Evolutionary conservation across 1,140 invertebrate species (phyloP).

Genomic region (Nylanderia fulva): DNA sequence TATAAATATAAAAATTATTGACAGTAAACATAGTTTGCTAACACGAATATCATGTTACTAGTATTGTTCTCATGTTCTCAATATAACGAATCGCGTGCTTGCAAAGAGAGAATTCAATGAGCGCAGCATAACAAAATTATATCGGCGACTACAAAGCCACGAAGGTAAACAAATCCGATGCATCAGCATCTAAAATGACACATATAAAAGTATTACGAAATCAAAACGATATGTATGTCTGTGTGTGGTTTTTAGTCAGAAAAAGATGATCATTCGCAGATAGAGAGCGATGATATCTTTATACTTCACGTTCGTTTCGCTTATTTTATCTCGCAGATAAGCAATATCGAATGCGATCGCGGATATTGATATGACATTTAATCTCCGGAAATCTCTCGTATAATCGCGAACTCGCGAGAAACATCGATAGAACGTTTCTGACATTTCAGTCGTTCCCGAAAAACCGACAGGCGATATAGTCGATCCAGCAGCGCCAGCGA

Average conservation of each 20-base stretch:
- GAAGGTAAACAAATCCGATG: not conserved
- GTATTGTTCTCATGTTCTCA: not conserved
- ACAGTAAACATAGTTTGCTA: not conserved
- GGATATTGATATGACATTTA: not conserved
- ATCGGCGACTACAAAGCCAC: not conserved
- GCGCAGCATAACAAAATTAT: conserved; percentile 16
- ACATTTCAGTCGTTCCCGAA: conserved; percentile 80
- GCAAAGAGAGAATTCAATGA: conserved; percentile 8
- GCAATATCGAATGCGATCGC: not conserved
- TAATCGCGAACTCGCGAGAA: not conserved
- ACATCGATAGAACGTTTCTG: conserved; percentile 11
- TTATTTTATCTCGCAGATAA: conserved; percentile 37
- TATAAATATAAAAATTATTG: not conserved
- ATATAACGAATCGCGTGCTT: conserved; percentile 29
- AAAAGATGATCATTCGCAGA: conserved; percentile 1
- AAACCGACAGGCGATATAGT: conserved; percentile 81
- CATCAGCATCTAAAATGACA: not conserved
- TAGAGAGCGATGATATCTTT: not conserved
- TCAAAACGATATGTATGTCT: not conserved
- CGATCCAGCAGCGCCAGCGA: conserved; percentile 84
- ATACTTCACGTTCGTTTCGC: not conserved
- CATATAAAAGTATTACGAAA: not conserved
- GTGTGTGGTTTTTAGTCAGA: not conserved
- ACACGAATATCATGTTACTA: not conserved
- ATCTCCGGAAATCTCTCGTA: not conserved